Conservation (phyloP, 2,113 vertebrate species). For the Cettia cetti region DNA sequence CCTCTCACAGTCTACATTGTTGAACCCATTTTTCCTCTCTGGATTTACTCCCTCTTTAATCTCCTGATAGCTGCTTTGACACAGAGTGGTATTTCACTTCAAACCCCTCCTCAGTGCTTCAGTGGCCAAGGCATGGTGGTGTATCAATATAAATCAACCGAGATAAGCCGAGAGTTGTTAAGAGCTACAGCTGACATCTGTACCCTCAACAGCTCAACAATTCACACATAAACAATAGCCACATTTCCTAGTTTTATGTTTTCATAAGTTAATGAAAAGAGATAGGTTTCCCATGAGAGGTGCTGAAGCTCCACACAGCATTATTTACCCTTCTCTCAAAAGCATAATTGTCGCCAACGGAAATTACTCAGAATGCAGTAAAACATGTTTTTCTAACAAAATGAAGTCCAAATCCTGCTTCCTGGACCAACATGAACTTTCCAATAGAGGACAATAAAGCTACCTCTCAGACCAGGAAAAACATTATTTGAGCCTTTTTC, state of each 20-base stretch:
- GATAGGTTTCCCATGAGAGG: background rate
- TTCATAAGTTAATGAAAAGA: slow-evolving; percentile 1
- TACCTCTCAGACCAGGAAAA: background rate
- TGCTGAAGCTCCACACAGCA: background rate
- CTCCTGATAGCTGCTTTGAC: background rate
- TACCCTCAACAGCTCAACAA: background rate
- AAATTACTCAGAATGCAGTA: slow-evolving; percentile 50
- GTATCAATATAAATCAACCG: background rate
- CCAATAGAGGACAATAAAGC: background rate
- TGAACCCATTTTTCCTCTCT: background rate
- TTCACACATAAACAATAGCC: background rate
- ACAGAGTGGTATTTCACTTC: background rate
- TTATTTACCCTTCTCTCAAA: slow-evolving; percentile 14
- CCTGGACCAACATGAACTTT: slow-evolving; percentile 5
- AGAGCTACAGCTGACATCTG: background rate
- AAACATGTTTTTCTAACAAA: slow-evolving; percentile 47
- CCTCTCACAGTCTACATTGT: background rate
- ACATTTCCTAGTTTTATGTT: background rate
- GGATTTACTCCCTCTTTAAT: background rate
- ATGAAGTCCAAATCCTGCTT: background rate
- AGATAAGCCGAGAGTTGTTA: background rate
- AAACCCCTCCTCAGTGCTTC: background rate
- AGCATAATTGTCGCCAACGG: background rate
- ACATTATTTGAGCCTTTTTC: background rate
- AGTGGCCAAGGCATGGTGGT: fast-evolving